phyloP scores from a whole-genome alignment of 2,797 vertebrate genomes.

The Xenentodon cancila region DNA sequence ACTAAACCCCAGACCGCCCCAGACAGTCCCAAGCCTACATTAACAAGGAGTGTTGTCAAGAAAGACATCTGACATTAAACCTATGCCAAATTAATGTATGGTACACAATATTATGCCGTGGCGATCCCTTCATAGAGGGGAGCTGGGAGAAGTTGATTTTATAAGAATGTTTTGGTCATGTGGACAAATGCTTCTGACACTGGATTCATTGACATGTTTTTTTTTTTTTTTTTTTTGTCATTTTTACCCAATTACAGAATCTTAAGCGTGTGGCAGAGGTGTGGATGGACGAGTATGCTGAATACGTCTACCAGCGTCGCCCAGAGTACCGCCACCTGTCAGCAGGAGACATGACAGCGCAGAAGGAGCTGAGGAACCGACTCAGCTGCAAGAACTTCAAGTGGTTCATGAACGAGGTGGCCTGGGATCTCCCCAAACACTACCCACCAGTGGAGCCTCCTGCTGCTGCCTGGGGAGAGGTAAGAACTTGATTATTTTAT shows the following conservation, averaged over 20 bases:
- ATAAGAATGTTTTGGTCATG: too few species aligned
- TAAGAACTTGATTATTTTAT: conserved; percentile 35
- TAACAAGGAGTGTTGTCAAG: too few species aligned
- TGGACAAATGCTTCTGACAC: too few species aligned
- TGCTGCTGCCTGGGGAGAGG: conserved; percentile 96
- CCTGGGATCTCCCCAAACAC: conserved; percentile 95
- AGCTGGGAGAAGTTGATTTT: too few species aligned
- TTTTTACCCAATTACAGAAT: conserved; percentile 80
- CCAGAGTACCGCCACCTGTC: conserved; percentile 97
- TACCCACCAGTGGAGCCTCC: conserved; percentile 97
- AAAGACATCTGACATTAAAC: too few species aligned
- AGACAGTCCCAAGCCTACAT: too few species aligned
- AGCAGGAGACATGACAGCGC: conserved; percentile 87
- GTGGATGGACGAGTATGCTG: conserved; percentile 98
- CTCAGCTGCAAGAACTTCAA: conserved; percentile 93
- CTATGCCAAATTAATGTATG: too few species aligned
- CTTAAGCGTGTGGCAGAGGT: conserved; percentile 97
- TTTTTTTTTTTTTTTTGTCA: too few species aligned
- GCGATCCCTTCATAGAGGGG: too few species aligned
- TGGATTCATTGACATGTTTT: too few species aligned
- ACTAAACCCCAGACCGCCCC: too few species aligned
- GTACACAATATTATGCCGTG: too few species aligned
- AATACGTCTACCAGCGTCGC: conserved; percentile 94
- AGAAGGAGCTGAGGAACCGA: conserved; percentile 90
- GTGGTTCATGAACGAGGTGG: conserved; percentile 97